Evolutionary conservation across 2,797 vertebrate genomes (phyloP).

Genomic region (Syndactyla subalaris): DNA sequence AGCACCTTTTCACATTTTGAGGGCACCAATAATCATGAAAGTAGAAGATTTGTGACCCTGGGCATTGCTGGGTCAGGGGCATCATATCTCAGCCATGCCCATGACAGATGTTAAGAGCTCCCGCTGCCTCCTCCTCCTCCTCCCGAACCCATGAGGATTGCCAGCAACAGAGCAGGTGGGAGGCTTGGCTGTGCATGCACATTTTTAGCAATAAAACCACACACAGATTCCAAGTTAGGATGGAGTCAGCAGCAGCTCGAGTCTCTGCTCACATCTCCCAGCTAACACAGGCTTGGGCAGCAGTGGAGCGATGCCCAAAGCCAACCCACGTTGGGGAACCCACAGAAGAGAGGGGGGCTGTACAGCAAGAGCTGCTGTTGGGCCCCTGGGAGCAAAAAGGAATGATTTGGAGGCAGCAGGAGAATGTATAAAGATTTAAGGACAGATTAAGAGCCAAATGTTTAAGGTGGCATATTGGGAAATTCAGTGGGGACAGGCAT

Average conservation of each 20-base stretch:
- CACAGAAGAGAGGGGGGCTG: neutral
- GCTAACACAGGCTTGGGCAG: accelerated
- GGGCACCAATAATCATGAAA: accelerated
- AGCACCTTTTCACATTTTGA: accelerated
- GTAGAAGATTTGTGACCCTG: neutral
- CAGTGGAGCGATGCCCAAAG: accelerated
- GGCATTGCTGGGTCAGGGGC: neutral
- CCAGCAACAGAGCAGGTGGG: neutral
- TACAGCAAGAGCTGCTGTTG: neutral
- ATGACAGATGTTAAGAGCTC: neutral
- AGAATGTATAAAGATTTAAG: neutral
- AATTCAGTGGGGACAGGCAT: neutral
- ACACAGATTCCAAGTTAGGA: neutral
- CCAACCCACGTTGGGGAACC: neutral
- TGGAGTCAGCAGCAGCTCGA: neutral
- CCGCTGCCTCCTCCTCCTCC: neutral
- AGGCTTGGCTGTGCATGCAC: neutral
- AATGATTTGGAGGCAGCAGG: neutral
- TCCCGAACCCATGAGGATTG: accelerated
- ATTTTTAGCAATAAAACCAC: neutral
- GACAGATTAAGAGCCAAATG: neutral
- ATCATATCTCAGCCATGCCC: accelerated
- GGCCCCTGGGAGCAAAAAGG: too few relatives aligned
- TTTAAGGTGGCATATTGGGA: neutral
- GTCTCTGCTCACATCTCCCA: neutral